Base-by-base conservation (phyloP, 1,140 invertebrate species). In the Ceratoteleas bidentatus region DNA sequence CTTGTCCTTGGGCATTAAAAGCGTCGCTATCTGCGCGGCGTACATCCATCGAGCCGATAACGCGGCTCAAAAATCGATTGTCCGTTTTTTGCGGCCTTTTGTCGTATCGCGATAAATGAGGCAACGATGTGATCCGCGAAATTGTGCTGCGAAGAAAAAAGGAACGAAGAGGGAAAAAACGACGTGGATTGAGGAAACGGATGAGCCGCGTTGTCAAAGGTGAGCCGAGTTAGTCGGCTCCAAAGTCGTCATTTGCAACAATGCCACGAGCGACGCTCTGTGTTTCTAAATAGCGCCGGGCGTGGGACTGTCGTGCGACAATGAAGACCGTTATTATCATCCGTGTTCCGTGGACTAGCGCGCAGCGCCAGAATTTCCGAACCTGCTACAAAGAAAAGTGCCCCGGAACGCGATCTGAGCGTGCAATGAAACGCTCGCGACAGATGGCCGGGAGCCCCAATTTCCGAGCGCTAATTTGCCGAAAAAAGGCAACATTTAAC, bases 221-320 rank as follows among this genome's bases (percentile, higher is more conserved):
- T 78, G 75, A 83, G 75, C 75, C 73, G 73, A 73, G 80, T 77
- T 82, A 76, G 81, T 69, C 69, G 69, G 53, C 69, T 79, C 72
- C 76, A 73, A 82, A 84, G 70, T 84, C 75, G 83, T 81, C 83
- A 84, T 84, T 84, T 84, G 76, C 83, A 84, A 84, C 83, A 84
- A 84, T 84, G 54, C 79, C 61, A 73, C 72, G 75, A 83, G 72
- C 75, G 76, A 82, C 83, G 79, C 83, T 79, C 79, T 79, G 75
- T 82, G 79, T 82, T 84, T 84, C 79, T 84, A 84, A 84, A 84
- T 81, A 82, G 83, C 77, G 75, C 45, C 74, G 76, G 72, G 76
- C 84, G 85, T 87, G 87, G 85, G 87, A 88, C 82, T 84, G 84
- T 81, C 84, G 81, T 72, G 78, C 83, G 84, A 88, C 86, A 88